Evolutionary conservation across 2,113 vertebrate genomes (phyloP), one percentile per base, ranked within the genome.

Genomic region (Mugil cephalus): DNA sequence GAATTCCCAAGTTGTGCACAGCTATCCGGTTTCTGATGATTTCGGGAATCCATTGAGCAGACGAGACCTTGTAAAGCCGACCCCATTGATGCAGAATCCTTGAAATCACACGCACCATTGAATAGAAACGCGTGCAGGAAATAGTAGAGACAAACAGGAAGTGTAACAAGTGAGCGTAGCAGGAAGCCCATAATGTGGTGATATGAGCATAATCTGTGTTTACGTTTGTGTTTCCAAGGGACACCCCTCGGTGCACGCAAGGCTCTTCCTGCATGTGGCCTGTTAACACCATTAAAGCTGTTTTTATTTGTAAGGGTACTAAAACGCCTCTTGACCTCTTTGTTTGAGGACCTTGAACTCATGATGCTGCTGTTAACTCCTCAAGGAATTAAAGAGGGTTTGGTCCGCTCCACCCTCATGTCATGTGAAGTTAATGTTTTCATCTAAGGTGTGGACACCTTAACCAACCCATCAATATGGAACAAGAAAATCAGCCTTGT

Each of bases 251-350:
- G 8, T 21, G 42, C 55, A 55, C 63, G 50, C 63, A 48, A 8
- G 19, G 38, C 7, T 38, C 30, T 77, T 85, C 67, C 73, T 81
- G 80, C 82, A 81, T 84, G 84, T 67, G 38, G 53, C 34, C 64
- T 83, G 74, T 69, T 74, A 30, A 46, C 59, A 52, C 24, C 64
- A 89, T 88, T 92, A 92, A 89, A 91, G 53, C 18, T 69, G 45
- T 84, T 85, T 83, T 75, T 77, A 51, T 72, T 63, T 83, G 46
- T 82, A 51, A 61, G 58, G 13, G 12, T 46, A 17, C 46, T 67
- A 42, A 76, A 56, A 51, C 4, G 39, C 48, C 60, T 77, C 55
- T 36, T 15, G 67, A 62, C 35, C 17, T 77, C 74, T 84, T 84
- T 87, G 48, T 86, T 84, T 59, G 34, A 42, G 1, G 58, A 78